Evolutionary conservation across 2,113 vertebrate species (phyloP), one percentile per base, ranked within the genome.

Genomic region (Ammodytes marinus): DNA sequence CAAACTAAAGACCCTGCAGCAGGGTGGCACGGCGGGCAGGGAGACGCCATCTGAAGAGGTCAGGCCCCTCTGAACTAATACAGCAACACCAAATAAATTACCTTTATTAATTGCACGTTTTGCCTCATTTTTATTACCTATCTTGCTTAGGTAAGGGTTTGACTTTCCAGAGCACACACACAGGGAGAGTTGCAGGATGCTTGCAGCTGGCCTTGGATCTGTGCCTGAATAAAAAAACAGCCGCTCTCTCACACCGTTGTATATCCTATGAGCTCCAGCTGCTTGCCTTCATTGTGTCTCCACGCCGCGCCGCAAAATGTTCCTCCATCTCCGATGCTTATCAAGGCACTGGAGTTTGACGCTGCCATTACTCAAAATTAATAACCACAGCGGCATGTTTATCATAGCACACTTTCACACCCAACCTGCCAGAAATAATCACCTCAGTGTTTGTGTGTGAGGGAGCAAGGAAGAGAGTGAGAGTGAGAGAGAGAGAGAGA

Each of bases 371-470:
- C 88, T 96, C 92, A 94, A 94, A 95, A 97, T 96, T 96, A 97
- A 95, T 96, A 96, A 95, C 95, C 93, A 94, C 91, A 89, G 90
- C 90, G 85, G 95, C 91, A 94, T 95, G 96, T 96, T 97, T 96
- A 96, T 96, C 95, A 95, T 95, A 92, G 92, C 43, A 40, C 95
- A 90, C 53, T 92, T 95, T 93, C 93, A 94, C 89, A 94, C 86
- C 76, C 94, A 94, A 92, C 95, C 95, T 96, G 96, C 96, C 96
- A 97, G 95, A 95, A 95, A 95, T 96, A 96, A 97, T 97, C 92
- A 95, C 86, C 85, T 82, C 74, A 0, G 67, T 79, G 69, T 88
- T 82, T 86, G 77, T 54, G 85, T 74, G 81, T 35, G 58, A 67
- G 88, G 77, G 66, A 80, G 66, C 52, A 19, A 77, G 69, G 61